Evolutionary conservation across 2,888 invertebrate species (phyloP), one percentile per base, ranked within the genome.

Genomic region (Megalurothrips usitatus): DNA sequence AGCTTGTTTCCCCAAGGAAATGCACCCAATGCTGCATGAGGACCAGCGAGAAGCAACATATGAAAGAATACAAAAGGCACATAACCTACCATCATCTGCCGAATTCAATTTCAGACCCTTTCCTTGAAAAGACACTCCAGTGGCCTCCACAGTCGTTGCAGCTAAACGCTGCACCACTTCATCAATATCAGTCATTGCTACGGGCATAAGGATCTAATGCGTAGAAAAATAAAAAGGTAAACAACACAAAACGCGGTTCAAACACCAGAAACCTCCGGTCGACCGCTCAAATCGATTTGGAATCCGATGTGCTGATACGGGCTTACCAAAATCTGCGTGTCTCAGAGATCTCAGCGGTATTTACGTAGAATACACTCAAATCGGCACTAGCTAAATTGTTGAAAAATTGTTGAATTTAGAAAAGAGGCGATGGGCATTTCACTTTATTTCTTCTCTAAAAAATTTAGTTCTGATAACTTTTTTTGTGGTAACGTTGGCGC

Each of bases 41-140:
- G 34, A 43, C 34, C 6, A 43, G 34, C 34, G 34, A 43, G 34
- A 6, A 43, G 6, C 34, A 43, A 43, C 34, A 43, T 4, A 43
- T 43, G 6, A 43, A 43, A 43, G 34, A 43, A 43, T 6, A 43
- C 34, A 43, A 49, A 82, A 79, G 49, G 79, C 80, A 81, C 78
- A 81, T 80, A 82, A 85, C 87, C 89, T 89, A 96, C 96, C 96
- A 89, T 96, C 94, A 82, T 91, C 90, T 80, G 91, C 94, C 0
- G 91, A 91, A 86, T 96, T 90, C 84, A 97, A 90, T 88, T 95
- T 95, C 80, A 95, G 87, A 0, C 92, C 92, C 88, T 91, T 92
- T 81, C 94, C 94, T 82, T 93, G 92, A 87, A 96, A 97, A 85
- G 94, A 94, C 23, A 97, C 92, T 80, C 95, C 95, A 58, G 79